These are phyloP conservation scores for Synanthedon formicaeformis DNA, from an alignment of 2,888 invertebrate species.

Conservation along the genomic window DNA sequence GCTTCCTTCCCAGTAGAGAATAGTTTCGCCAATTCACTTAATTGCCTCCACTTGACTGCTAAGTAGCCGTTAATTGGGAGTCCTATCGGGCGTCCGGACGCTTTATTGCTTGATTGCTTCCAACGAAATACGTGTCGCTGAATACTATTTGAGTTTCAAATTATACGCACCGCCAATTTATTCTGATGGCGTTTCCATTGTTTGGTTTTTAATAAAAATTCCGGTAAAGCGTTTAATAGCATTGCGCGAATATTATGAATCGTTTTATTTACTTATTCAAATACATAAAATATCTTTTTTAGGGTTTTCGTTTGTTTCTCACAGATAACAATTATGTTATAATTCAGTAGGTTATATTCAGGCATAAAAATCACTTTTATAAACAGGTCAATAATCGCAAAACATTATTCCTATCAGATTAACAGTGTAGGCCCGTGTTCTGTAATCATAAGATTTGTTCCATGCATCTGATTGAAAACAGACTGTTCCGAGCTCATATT, in stretches of 20 bases:
- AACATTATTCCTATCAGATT: no score
- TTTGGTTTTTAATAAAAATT: constrained; percentile 13
- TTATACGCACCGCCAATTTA: constrained; percentile 18
- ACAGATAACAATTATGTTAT: no score
- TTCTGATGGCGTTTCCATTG: constrained; percentile 15
- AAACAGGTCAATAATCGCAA: no score
- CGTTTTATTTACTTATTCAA: not conserved
- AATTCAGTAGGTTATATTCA: no score
- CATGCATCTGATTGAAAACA: no score
- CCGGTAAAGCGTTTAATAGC: not conserved
- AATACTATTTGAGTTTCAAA: constrained; percentile 23
- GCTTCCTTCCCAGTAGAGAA: constrained; percentile 29
- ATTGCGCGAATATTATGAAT: not conserved
- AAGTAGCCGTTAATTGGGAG: constrained; percentile 17
- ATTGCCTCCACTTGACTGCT: constrained; percentile 11
- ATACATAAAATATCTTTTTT: not conserved
- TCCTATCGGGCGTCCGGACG: not conserved
- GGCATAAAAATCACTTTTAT: no score
- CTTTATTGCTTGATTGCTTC: not conserved
- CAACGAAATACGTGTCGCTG: constrained; percentile 16
- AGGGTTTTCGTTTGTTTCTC: no score
- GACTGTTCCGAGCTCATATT: no score
- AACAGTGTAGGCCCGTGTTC: no score
- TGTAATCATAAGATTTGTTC: no score
- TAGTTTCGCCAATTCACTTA: not conserved